These are phyloP conservation scores for Plebejus argus DNA, from an alignment of 2,888 invertebrate genomes.

Conservation along the genomic window DNA sequence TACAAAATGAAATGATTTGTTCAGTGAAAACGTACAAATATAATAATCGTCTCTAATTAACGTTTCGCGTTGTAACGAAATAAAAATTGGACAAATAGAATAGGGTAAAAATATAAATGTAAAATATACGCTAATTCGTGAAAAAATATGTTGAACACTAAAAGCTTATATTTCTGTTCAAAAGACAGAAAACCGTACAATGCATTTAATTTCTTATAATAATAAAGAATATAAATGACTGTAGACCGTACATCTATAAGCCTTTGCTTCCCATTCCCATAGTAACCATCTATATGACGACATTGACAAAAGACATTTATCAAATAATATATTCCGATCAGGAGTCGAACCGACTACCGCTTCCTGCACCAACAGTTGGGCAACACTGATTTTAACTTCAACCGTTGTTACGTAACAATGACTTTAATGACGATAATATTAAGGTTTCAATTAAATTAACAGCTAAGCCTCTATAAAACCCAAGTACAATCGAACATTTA, in stretches of 20 bases:
- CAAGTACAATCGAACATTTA: conserved; percentile 28
- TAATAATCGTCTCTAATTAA: not conserved
- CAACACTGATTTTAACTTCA: conserved; percentile 45
- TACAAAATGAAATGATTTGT: not conserved
- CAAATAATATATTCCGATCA: conserved; percentile 62
- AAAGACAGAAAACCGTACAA: not conserved
- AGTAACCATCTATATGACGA: conserved; percentile 37
- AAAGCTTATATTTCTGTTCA: not conserved
- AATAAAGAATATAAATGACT: not conserved
- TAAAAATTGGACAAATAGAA: not conserved
- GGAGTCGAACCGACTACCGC: conserved; percentile 70
- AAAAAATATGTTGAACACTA: not conserved
- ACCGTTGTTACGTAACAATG: not conserved
- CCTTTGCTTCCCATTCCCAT: conserved; percentile 37
- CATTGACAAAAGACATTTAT: conserved; percentile 43
- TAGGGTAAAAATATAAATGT: not conserved
- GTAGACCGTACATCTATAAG: conserved; percentile 10
- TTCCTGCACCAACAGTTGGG: conserved; percentile 63
- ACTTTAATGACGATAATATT: not conserved
- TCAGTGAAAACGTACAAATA: not conserved
- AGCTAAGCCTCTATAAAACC: not conserved
- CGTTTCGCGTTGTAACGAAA: not conserved
- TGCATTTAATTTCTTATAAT: not conserved
- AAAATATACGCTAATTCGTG: not conserved
- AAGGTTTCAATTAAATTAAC: not conserved